Base-by-base conservation (phyloP, 2,797 vertebrate species). In the Rallus crepitans region DNA sequence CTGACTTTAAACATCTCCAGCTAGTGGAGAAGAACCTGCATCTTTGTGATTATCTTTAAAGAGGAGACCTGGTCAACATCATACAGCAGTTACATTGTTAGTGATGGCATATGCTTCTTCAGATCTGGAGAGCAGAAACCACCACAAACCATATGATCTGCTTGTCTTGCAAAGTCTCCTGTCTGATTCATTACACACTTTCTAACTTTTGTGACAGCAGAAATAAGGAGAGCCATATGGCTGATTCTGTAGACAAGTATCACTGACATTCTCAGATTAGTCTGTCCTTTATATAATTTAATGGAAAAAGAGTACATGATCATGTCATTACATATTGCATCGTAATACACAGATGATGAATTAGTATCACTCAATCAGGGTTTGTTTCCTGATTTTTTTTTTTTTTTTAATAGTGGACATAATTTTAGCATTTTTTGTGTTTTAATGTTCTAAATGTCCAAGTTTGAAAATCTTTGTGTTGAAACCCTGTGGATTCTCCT, bases 191-290 rank as follows among this genome's bases (percentile, higher is more conserved):
- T 85, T 87, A 47, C 15, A 37, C 15, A 20, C 27, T 55, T 79
- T 55, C 20, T 82, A 72, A 84, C 42, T 90, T 76, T 3, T 39
- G 33, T 50, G 81, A 59, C 66, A 89, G 59, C 78, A 92, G 66
- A 71, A 90, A 68, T 81, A 57, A 65, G 45, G 81, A 87, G 70
- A 79, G 56, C 75, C 63, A n/a, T 76, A 72, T 96, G 92, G 81
- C 39, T 72, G 70, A 61, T 89, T 45, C 48, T 50, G 35, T 61
- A 65, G 77, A 71, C 8, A 42, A 35, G 20, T 88, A 70, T 69
- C 27, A 72, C 63, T 66, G 63, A 60, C 28, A 13, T 81, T 92
- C 48, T 81, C 45, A 60, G 55, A 72, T 79, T 35, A 2, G 0
- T 81, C 61, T 91, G 37, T 89, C 28, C 59, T 72, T 72, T 79